These are phyloP conservation scores for Monodelphis domestica DNA, from an alignment of 2,797 vertebrate genomes.

Conservation along the genomic window DNA sequence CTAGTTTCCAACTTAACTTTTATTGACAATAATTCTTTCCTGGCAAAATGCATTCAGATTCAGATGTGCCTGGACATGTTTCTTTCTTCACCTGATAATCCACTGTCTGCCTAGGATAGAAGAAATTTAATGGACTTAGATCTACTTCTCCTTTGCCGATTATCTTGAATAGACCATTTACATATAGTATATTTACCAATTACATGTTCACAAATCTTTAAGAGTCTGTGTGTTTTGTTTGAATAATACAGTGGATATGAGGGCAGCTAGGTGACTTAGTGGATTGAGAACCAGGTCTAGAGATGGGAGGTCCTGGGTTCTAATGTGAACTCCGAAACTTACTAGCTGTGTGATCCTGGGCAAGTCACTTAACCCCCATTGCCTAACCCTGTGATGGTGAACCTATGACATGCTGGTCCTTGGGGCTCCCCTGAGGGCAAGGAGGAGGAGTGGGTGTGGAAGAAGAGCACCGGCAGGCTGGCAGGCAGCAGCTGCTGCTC, in stretches of 20 bases:
- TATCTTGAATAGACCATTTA: slow-evolving; percentile 51
- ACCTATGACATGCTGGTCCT: no score
- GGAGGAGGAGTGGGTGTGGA: no score
- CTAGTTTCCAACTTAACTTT: slow-evolving; percentile 31
- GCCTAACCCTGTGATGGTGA: no score
- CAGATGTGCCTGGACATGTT: slow-evolving; percentile 48
- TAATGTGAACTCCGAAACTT: no score
- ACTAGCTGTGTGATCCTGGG: no score
- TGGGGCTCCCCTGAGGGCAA: no score
- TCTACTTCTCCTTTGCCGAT: slow-evolving; percentile 45
- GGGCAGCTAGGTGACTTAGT: no score
- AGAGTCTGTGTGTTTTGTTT: slow-evolving; percentile 44
- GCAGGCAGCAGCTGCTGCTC: no score
- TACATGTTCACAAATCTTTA: slow-evolving; percentile 52
- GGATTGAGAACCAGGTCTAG: no score
- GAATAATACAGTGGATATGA: not conserved
- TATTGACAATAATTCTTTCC: slow-evolving; percentile 54
- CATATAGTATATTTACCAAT: slow-evolving; percentile 45
- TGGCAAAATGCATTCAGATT: slow-evolving; percentile 59
- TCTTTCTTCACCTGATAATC: slow-evolving; percentile 10
- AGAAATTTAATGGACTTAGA: slow-evolving; percentile 56
- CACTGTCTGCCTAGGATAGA: slow-evolving; percentile 21
- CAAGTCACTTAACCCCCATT: no score
- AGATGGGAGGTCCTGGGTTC: no score
- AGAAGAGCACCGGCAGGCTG: no score